Percentiles rank a stretch among this genome's conserved stretches.
Evolutionary conservation across 1,140 invertebrate species (phyloP).

Genomic region (Drosophila triauraria): DNA sequence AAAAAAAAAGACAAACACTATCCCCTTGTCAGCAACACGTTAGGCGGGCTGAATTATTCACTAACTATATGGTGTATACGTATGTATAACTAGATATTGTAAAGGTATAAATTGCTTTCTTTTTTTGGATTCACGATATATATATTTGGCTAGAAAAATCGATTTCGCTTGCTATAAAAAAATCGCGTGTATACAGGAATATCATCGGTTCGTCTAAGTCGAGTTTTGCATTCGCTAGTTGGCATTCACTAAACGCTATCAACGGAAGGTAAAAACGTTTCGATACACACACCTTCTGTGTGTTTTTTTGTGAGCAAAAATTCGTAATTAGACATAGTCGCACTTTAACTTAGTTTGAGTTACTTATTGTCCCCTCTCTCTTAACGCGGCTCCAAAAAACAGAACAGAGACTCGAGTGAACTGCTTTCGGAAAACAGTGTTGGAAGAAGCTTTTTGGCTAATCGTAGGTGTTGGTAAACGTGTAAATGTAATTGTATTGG

Average conservation of each 20-base stretch:
- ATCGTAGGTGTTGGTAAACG: constrained; percentile 16
- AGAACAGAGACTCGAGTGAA: constrained; percentile 14
- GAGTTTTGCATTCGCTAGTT: constrained; percentile 33
- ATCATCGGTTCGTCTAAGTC: constrained; percentile 32
- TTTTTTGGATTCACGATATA: constrained; percentile 35
- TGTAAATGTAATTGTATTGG: constrained; percentile 22
- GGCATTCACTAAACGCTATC: constrained; percentile 30
- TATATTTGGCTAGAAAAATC: constrained; percentile 55
- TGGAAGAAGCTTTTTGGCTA: constrained; percentile 42
- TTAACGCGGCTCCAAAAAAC: constrained; percentile 24
- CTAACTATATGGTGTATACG: constrained; percentile 65
- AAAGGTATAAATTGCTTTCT: constrained; percentile 54
- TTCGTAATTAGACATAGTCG: constrained; percentile 42
- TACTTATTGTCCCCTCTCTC: constrained; percentile 51
- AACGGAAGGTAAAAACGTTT: constrained; percentile 37
- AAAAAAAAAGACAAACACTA: constrained; percentile 43
- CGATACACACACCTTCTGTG: constrained; percentile 1
- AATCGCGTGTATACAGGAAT: constrained; percentile 45
- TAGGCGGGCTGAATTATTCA: constrained; percentile 76
- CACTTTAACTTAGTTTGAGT: constrained; percentile 52
- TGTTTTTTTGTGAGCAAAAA: constrained; percentile 25
- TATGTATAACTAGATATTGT: constrained; percentile 68
- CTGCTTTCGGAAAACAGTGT: constrained; percentile 18
- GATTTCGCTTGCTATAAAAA: constrained; percentile 43
- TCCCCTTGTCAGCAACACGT: constrained; percentile 68